phyloP scores from a whole-genome alignment of 2,113 vertebrate genomes.

The Oreotragus oreotragus region DNA sequence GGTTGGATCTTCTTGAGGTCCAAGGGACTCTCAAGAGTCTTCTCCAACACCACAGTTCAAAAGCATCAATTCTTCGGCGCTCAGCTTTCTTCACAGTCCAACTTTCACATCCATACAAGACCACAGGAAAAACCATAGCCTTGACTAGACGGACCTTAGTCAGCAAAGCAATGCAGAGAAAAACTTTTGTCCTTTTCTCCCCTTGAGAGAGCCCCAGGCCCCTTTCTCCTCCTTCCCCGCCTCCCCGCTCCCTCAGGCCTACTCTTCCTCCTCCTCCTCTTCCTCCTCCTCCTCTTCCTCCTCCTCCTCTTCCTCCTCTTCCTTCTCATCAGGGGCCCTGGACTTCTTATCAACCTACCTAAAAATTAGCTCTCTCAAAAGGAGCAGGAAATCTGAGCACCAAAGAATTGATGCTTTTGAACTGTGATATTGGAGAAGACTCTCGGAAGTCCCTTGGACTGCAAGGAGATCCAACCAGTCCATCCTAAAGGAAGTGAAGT shows the following conservation, averaged over 20 bases:
- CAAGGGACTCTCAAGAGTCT: no score
- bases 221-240: not conserved
- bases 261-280: no score
- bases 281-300: not conserved
- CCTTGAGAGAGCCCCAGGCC: no score
- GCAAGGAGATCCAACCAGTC: not conserved
- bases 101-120: no score
- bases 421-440: not conserved
- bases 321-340: not conserved
- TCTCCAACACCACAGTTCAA: no score
- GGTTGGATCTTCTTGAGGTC: no score
- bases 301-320: not conserved
- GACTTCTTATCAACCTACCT: not conserved
- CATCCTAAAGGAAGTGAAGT: not conserved
- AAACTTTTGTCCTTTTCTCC: no score
- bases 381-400: not conserved
- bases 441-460: not conserved
- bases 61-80: no score
- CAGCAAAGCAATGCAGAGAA: no score
- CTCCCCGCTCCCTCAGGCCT: accelerated
- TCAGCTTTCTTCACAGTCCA: no score
- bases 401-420: not conserved
- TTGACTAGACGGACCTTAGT: no score
- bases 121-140: no score
- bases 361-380: not conserved